These are phyloP conservation scores for Thymallus thymallus DNA, from an alignment of 2,113 vertebrate genomes.

Conservation along the genomic window DNA sequence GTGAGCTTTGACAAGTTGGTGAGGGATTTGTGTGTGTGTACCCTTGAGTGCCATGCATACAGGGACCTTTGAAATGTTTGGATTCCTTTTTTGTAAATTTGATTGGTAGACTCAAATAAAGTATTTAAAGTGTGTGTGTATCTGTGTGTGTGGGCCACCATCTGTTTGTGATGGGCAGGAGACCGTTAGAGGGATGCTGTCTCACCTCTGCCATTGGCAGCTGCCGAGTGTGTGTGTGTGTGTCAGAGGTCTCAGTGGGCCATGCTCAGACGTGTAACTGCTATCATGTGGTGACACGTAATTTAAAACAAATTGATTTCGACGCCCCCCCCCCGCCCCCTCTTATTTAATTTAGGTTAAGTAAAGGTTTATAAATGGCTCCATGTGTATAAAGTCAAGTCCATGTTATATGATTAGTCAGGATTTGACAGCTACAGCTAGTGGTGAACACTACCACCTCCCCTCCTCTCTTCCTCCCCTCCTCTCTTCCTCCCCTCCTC, in stretches of 20 bases:
- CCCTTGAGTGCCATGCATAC: too few species aligned
- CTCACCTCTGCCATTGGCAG: constrained; percentile 64
- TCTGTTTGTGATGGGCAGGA: constrained; percentile 65
- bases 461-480: background rate
- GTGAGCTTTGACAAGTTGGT: too few species aligned
- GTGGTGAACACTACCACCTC: background rate
- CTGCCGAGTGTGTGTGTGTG: constrained; percentile 50
- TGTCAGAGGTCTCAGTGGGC: background rate
- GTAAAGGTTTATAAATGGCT: too few species aligned
- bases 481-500: background rate
- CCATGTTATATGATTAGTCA: background rate
- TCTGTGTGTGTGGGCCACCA: constrained; percentile 36
- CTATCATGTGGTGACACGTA: constrained; percentile 58
- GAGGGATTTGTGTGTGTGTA: too few species aligned
- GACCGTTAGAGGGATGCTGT: constrained; percentile 49
- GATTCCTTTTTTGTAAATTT: too few species aligned
- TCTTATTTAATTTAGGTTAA: background rate
- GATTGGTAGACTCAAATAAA: too few species aligned
- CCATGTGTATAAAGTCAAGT: background rate
- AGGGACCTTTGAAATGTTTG: too few species aligned
- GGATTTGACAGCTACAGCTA: background rate
- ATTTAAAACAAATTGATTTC: constrained; percentile 54
- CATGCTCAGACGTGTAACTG: constrained; percentile 44
- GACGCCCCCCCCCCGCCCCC: background rate
- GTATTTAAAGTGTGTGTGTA: background rate